phyloP scores from a whole-genome alignment of 2,113 vertebrate species.

The Coreoperca whiteheadi region DNA sequence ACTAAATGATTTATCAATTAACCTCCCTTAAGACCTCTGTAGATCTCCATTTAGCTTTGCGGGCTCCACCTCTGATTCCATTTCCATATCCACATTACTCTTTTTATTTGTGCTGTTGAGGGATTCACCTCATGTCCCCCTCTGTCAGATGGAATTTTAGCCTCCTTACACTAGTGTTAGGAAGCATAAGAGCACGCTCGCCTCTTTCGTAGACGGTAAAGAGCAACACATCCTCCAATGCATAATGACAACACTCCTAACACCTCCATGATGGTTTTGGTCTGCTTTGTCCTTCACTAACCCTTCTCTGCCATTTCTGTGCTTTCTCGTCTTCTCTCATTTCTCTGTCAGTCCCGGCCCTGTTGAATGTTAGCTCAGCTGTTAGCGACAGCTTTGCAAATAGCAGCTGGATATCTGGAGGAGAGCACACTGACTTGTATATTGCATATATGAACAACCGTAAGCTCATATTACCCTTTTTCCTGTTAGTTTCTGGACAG shows the following conservation, averaged over 20 bases:
- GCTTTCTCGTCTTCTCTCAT: constrained; percentile 31
- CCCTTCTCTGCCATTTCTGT: constrained; percentile 56
- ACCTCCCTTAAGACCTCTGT: neutral
- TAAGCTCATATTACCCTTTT: constrained; percentile 66
- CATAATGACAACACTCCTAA: constrained; percentile 18
- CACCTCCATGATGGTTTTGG: neutral
- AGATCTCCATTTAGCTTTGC: constrained; percentile 27
- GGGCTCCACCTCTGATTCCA: constrained; percentile 30
- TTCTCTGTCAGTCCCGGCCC: constrained; percentile 50
- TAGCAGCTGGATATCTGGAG: constrained; percentile 81
- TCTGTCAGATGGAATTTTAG: constrained; percentile 52
- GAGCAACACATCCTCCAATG: constrained; percentile 33
- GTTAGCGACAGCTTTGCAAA: constrained; percentile 81
- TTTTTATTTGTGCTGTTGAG: constrained; percentile 26
- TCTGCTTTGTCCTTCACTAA: constrained; percentile 69
- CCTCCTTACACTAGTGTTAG: constrained; percentile 34
- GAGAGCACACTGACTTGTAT: constrained; percentile 74
- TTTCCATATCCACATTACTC: constrained; percentile 57
- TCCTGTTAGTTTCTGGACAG: constrained; percentile 11
- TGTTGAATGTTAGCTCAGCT: constrained; percentile 77
- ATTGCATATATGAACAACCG: constrained; percentile 79
- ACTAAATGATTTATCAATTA: neutral
- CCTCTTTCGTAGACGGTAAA: constrained; percentile 22
- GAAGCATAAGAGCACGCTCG: constrained; percentile 17
- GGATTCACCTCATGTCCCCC: constrained; percentile 16